Conservation (phyloP, 2,113 vertebrate species). For the Blennius ocellaris region DNA sequence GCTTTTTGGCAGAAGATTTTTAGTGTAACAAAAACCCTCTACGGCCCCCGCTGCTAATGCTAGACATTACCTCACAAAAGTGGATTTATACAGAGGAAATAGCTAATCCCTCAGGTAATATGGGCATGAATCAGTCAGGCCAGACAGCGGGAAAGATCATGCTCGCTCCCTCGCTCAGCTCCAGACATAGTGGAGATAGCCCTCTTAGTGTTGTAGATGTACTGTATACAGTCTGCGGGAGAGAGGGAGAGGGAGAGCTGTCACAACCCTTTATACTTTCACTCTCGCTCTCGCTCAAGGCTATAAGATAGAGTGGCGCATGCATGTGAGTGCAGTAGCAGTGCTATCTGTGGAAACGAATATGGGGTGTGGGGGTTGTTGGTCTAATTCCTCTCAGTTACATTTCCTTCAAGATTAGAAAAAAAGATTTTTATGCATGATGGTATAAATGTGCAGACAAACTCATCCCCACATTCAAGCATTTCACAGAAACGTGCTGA, state of each 20-base stretch:
- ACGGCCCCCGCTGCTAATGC: slow-evolving; percentile 50
- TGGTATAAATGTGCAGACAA: neutral
- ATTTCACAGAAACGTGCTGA: neutral
- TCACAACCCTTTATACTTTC: slow-evolving; percentile 53
- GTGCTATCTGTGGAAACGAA: neutral
- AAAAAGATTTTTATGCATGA: neutral
- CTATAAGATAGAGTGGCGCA: slow-evolving; percentile 3
- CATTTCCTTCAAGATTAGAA: neutral
- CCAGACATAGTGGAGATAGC: slow-evolving; percentile 44
- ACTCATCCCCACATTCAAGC: neutral
- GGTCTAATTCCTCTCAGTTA: slow-evolving; percentile 30
- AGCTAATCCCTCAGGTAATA: slow-evolving; percentile 78
- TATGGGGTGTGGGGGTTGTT: slow-evolving; percentile 4
- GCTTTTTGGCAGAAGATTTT: slow-evolving; percentile 56
- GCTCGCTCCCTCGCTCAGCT: slow-evolving; percentile 31
- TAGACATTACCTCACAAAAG: slow-evolving; percentile 81
- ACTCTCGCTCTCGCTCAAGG: slow-evolving; percentile 41
- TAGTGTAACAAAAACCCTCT: slow-evolving; percentile 51
- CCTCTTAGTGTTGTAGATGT: slow-evolving; percentile 12
- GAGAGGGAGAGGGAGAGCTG: slow-evolving; percentile 44
- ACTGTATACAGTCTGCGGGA: slow-evolving; percentile 17
- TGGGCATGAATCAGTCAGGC: slow-evolving; percentile 63
- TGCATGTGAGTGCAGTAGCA: slow-evolving; percentile 5
- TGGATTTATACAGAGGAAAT: slow-evolving; percentile 76
- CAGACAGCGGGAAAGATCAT: slow-evolving; percentile 57